A percentile compares a stretch with the other conserved stretches of the same genome.
Evolutionary conservation across 2,888 invertebrate species (phyloP).

Genomic region (Nemapogon koenigi): DNA sequence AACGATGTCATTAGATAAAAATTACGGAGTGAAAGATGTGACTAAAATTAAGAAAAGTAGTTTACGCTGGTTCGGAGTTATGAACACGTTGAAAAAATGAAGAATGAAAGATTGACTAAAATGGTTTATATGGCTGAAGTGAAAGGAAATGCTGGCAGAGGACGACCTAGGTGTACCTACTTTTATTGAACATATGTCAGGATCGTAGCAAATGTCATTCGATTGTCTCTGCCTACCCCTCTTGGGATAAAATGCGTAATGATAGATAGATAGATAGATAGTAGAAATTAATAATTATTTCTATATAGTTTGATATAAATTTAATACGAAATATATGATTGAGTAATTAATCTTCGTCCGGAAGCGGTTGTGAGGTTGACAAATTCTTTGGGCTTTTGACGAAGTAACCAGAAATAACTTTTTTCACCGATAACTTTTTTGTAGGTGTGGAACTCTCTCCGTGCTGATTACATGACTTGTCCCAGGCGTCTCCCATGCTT

Average conservation of each 20-base stretch:
- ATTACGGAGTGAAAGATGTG: neutral
- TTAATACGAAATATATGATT: neutral
- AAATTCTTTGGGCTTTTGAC: conserved; percentile 38
- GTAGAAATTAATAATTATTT: neutral
- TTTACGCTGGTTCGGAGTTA: no score
- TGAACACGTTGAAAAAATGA: no score
- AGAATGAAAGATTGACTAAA: no score
- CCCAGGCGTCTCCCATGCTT: conserved; percentile 44
- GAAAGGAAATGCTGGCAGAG: no score
- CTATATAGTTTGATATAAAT: neutral
- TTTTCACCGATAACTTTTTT: conserved; percentile 43
- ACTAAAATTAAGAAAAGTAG: no score
- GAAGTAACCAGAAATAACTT: conserved; percentile 51
- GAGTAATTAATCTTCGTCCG: conserved; percentile 26
- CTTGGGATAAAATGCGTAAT: no score
- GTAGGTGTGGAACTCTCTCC: conserved; percentile 40
- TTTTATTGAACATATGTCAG: no score
- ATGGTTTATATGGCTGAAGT: no score
- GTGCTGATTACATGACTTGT: conserved; percentile 31
- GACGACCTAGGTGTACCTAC: no score
- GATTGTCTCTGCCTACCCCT: no score
- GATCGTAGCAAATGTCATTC: no score
- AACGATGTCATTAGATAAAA: neutral
- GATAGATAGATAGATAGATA: no score
- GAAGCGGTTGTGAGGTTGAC: conserved; percentile 13